Percentiles rank a stretch among this genome's conserved stretches.
Evolutionary conservation across 2,797 vertebrate genomes (phyloP).

Genomic region (Anabas testudineus): DNA sequence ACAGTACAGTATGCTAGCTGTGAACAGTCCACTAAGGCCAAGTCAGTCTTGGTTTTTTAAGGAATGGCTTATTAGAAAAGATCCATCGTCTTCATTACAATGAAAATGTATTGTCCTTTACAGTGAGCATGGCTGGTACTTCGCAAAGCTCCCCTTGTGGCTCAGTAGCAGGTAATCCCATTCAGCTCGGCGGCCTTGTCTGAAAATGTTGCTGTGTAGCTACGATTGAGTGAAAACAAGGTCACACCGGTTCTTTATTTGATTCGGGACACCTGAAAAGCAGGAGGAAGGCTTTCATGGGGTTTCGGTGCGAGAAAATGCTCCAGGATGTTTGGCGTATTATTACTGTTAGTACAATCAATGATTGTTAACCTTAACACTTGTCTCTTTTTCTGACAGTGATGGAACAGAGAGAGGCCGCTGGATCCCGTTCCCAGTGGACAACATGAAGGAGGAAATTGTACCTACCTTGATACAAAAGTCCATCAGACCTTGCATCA

Average conservation of each 20-base stretch:
- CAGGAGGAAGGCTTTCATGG: too few species aligned
- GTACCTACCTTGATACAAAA: slow-evolving; percentile 61
- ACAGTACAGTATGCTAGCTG: slow-evolving; percentile 7
- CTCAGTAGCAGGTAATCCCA: too few species aligned
- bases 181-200: too few species aligned
- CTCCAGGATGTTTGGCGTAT: background rate
- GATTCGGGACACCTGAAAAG: background rate
- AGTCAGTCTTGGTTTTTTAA: background rate
- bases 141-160: too few species aligned
- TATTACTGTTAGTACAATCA: background rate
- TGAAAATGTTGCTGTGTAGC: too few species aligned
- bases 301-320: too few species aligned
- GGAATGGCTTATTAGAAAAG: background rate
- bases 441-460: slow-evolving; percentile 80
- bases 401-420: slow-evolving; percentile 64
- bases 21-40: slow-evolving; percentile 1
- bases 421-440: slow-evolving; percentile 64
- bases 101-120: too few species aligned
- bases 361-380: slow-evolving; percentile 39
- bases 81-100: background rate
- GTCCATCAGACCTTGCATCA: slow-evolving; percentile 66
- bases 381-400: slow-evolving; percentile 73
- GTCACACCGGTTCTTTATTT: too few species aligned
- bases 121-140: too few species aligned
- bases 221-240: too few species aligned